Evolutionary conservation across 1,140 invertebrate species (phyloP).

Genomic region (Lordiphosa collinella): DNA sequence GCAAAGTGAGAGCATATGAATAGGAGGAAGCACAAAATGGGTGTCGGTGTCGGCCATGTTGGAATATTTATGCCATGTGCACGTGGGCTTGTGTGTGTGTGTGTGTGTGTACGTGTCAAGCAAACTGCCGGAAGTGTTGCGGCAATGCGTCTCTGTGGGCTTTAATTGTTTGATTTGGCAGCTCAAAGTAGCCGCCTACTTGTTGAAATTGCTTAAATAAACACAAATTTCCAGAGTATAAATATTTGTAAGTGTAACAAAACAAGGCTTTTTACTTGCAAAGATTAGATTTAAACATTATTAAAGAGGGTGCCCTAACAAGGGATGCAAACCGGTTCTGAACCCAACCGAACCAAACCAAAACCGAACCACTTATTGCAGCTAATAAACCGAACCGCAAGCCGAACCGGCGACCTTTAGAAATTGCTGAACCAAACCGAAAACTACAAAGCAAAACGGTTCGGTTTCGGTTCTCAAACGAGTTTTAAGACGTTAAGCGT

Average conservation of each 20-base stretch:
- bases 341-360: no score
- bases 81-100: conserved; percentile 8
- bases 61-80: conserved; percentile 48
- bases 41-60: conserved; percentile 34
- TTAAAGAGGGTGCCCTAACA: no score
- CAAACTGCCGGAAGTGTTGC: conserved; percentile 58
- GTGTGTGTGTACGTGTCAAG: conserved; percentile 18
- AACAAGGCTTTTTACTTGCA: no score
- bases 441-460: no score
- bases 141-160: conserved; percentile 32
- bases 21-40: conserved; percentile 40
- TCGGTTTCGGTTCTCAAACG: no score
- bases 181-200: conserved; percentile 27
- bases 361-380: no score
- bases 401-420: no score
- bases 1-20: conserved; percentile 14
- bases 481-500: no score
- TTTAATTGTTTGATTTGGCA: conserved; percentile 63
- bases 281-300: no score
- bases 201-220: conserved; percentile 18
- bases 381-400: no score
- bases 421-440: no score
- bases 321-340: no score
- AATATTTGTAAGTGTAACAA: conserved; percentile 7
- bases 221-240: conserved; percentile 16